A percentile compares a stretch with the other conserved stretches of the same genome.
Conservation (phyloP, 1,140 invertebrate species). For the Drosophila santomea region DNA sequence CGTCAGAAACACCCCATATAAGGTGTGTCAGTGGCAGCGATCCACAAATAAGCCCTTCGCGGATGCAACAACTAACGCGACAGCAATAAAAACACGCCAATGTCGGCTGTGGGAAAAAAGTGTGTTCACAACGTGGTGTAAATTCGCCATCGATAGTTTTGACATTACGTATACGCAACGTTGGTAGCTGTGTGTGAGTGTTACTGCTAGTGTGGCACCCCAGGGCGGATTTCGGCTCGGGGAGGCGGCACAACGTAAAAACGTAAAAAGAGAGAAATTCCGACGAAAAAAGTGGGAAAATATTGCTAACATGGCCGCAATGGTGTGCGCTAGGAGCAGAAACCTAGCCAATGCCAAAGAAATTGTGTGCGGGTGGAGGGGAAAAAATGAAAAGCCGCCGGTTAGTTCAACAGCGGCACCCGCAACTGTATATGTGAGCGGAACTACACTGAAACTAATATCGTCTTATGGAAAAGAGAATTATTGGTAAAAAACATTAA, state of each 20-base stretch:
- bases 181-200: slow-evolving; percentile 24
- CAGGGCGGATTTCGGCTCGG: slow-evolving; percentile 33
- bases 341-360: slow-evolving; percentile 46
- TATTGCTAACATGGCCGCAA: slow-evolving; percentile 50
- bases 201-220: slow-evolving; percentile 43
- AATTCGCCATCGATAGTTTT: slow-evolving; percentile 77
- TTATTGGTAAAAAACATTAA: too few species aligned
- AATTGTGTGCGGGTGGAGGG: slow-evolving; percentile 27
- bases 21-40: slow-evolving; percentile 17
- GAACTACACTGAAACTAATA: slow-evolving; percentile 7
- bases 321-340: slow-evolving; percentile 19
- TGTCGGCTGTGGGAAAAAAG: slow-evolving; percentile 20
- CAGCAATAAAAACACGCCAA: slow-evolving; percentile 19
- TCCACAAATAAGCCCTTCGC: slow-evolving; percentile 42
- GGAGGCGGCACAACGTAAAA: slow-evolving; percentile 13
- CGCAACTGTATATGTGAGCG: slow-evolving; percentile 15
- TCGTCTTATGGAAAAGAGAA: too few species aligned
- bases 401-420: slow-evolving; percentile 51
- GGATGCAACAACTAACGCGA: slow-evolving; percentile 62
- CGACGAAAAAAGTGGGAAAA: slow-evolving; percentile 42
- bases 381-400: slow-evolving; percentile 64
- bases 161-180: slow-evolving; percentile 71
- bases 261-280: slow-evolving; percentile 11
- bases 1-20: not conserved
- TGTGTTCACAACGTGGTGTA: slow-evolving; percentile 63